These are phyloP conservation scores for Perognathus longimembris DNA, from an alignment of 2,113 vertebrate genomes.

Conservation along the genomic window DNA sequence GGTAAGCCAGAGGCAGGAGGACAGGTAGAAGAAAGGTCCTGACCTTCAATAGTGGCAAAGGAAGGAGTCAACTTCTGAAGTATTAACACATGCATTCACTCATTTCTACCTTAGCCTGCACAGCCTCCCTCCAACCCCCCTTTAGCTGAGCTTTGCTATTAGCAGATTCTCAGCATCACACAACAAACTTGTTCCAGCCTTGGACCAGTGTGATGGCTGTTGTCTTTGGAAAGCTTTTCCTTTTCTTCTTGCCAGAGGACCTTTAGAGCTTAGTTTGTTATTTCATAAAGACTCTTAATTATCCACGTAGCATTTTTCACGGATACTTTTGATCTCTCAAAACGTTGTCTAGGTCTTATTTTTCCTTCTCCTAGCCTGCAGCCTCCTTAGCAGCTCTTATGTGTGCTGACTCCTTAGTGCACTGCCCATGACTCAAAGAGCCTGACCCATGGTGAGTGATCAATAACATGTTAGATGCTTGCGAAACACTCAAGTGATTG, in stretches of 20 bases:
- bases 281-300: slow-evolving; percentile 11
- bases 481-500: neutral
- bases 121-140: neutral
- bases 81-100: too few relatives aligned
- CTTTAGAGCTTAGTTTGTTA: neutral
- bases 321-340: slow-evolving; percentile 33
- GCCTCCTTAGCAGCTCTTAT: neutral
- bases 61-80: too few relatives aligned
- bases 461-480: neutral
- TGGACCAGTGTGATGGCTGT: neutral
- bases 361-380: neutral
- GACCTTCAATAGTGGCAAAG: neutral
- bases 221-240: neutral
- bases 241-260: neutral
- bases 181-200: neutral
- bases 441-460: neutral
- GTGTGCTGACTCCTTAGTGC: slow-evolving; percentile 8
- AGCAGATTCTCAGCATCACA: neutral
- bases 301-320: neutral
- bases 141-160: neutral
- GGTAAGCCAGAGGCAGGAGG: neutral
- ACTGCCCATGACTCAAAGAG: neutral
- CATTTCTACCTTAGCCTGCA: neutral
- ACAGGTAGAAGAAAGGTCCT: neutral
- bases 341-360: neutral